Conservation (phyloP, 2,797 vertebrate genomes). For the Tragopan temminckii region DNA sequence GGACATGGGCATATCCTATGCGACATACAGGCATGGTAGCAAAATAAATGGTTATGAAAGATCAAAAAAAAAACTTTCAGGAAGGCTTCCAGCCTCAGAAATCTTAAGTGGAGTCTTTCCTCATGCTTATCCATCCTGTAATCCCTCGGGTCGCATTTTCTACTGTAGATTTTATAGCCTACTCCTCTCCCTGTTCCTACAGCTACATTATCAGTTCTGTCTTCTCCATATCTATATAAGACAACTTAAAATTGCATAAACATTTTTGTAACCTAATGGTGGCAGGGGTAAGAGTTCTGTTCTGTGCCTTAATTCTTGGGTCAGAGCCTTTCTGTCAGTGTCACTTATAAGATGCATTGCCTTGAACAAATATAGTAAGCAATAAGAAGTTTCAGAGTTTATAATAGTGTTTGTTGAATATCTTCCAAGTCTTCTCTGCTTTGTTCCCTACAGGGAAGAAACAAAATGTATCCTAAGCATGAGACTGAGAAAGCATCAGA, state of each 20-base stretch:
- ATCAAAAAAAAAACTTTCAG: not conserved
- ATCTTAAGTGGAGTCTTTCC: not conserved
- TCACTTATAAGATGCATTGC: not conserved
- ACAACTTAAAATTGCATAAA: slow-evolving; percentile 2
- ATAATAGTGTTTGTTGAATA: slow-evolving; percentile 18
- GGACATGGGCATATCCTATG: accelerated
- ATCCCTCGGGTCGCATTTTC: not conserved
- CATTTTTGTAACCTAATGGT: not conserved
- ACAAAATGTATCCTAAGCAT: not conserved
- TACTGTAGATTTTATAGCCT: not conserved
- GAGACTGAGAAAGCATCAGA: not conserved
- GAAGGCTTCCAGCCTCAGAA: not conserved
- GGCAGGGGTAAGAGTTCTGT: not conserved
- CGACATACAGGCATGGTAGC: not conserved
- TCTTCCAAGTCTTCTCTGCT: not conserved
- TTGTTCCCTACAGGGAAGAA: not conserved
- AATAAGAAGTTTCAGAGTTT: slow-evolving; percentile 37
- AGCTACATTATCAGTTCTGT: not conserved
- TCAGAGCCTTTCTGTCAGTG: not conserved
- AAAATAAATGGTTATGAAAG: not conserved
- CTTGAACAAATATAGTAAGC: not conserved
- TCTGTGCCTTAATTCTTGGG: not conserved
- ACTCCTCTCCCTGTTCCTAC: not conserved
- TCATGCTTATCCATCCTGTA: not conserved
- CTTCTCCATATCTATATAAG: not conserved